These are phyloP conservation scores for Linepithema humile DNA, from an alignment of 1,140 invertebrate genomes.

Conservation along the genomic window DNA sequence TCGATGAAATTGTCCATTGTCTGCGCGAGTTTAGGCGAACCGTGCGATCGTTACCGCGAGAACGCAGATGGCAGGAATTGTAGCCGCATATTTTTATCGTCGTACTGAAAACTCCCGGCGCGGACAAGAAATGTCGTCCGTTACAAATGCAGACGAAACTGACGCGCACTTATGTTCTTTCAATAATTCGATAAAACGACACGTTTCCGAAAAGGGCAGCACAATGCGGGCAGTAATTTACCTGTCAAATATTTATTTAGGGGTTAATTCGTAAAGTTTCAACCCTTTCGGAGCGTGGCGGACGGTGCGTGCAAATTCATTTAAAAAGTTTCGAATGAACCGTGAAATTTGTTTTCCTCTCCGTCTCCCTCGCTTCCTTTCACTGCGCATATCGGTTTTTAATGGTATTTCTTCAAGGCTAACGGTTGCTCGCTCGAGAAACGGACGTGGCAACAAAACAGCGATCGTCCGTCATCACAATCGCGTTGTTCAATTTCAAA, in stretches of 20 bases:
- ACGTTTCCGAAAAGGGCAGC: background rate
- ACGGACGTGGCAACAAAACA: slow-evolving; percentile 38
- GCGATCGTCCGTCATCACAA: slow-evolving; percentile 37
- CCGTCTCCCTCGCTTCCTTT: slow-evolving; percentile 61
- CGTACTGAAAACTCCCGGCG: background rate
- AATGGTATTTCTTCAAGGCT: slow-evolving; percentile 65
- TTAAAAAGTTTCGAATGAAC: slow-evolving; percentile 77
- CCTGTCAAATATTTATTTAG: slow-evolving; percentile 72
- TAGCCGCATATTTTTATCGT: background rate
- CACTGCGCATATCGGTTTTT: slow-evolving; percentile 56
- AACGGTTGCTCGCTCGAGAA: slow-evolving; percentile 57
- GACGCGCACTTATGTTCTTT: background rate
- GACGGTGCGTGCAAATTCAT: slow-evolving; percentile 56
- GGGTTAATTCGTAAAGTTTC: slow-evolving; percentile 72
- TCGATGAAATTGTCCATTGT: slow-evolving; percentile 39
- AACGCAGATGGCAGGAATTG: background rate
- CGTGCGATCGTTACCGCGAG: slow-evolving; percentile 13
- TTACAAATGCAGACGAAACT: background rate
- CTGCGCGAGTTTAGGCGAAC: background rate
- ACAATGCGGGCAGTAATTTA: slow-evolving; percentile 42
- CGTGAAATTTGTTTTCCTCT: slow-evolving; percentile 74
- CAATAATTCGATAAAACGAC: slow-evolving; percentile 39
- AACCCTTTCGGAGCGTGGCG: slow-evolving; percentile 29
- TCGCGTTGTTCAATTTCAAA: slow-evolving; percentile 60
- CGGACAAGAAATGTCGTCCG: background rate